Evolutionary conservation across 1,140 invertebrate genomes (phyloP).

Genomic region (Heliconius melpomene): DNA sequence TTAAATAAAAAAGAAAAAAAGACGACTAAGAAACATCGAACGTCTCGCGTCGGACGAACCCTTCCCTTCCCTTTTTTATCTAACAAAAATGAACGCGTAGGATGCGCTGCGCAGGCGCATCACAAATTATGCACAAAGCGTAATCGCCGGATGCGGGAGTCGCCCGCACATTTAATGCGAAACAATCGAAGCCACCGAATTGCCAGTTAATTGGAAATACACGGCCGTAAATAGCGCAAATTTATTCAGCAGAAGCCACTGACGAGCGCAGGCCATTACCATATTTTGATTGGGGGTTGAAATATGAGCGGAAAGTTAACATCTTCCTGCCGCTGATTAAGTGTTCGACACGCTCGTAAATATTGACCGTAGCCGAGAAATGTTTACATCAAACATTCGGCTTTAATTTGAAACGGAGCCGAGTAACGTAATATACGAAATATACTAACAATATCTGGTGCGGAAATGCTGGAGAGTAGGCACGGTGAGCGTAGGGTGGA

Average conservation of each 20-base stretch:
- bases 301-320: constrained; percentile 61
- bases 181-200: constrained; percentile 79
- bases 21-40: constrained; percentile 42
- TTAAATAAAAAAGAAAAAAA: constrained; percentile 54
- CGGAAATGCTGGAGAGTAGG: constrained; percentile 24
- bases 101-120: constrained; percentile 65
- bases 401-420: constrained; percentile 47
- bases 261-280: constrained; percentile 55
- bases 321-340: constrained; percentile 67
- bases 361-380: constrained; percentile 48
- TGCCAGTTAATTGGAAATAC: constrained; percentile 76
- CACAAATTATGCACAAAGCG: constrained; percentile 72
- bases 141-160: constrained; percentile 80
- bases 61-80: constrained; percentile 72
- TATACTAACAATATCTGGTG: constrained; percentile 31
- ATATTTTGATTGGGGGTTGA: constrained; percentile 73
- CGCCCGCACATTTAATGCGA: constrained; percentile 76
- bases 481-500: constrained; percentile 11
- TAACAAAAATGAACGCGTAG: constrained; percentile 73
- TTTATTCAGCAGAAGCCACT: constrained; percentile 61
- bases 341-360: constrained; percentile 62
- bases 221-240: constrained; percentile 73
- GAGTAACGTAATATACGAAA: constrained; percentile 29
- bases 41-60: constrained; percentile 47
- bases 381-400: constrained; percentile 51